Evolutionary conservation across 2,888 invertebrate species (phyloP), one percentile per base, ranked within the genome.

Genomic region (Parelbella ahira): DNA sequence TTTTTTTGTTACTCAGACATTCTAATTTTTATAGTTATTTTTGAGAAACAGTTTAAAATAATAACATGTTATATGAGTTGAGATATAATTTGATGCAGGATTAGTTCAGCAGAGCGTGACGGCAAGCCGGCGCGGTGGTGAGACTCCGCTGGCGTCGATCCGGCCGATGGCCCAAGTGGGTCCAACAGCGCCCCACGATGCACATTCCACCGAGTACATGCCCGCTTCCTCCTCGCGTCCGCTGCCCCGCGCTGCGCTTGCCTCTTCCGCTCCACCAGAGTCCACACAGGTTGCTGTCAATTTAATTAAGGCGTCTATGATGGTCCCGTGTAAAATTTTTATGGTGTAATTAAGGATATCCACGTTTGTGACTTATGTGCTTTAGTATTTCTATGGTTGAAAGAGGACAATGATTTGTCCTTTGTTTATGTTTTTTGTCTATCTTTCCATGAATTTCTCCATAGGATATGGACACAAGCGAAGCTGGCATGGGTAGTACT

Each of bases 141-240:
- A 95, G 68, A 95, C 97, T 0, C 97, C 87, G 32, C 64, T 97
- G 48, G 98, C 97, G 9, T 97, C 97, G 57, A 97, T 98, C 60
- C 90, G 97, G 19, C 97, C 97, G 0, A 96, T 97, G 53, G 93
- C 93, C 10, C 93, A 93, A 32, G 94, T 96, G 38, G 88, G 94
- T 29, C 95, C 95, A n/a, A 94, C 94, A 25, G 93, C 93, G 36
- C 91, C 92, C 43, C 88, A 69, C 65, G 88, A 77, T 58, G 88
- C 80, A 11, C 88, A 87, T 63, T 76, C 80, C 41, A 94, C 94
- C 0, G 95, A 95, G 75, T 95, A 95, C 72, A 94, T 94, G 89
- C 94, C 95, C 1, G 94, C 94, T 0, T 94, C 94, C 1, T 94
- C 94, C 12, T 94, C 94, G 41, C 55, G 91, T 63, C 63, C 90